Conservation (phyloP, 2,113 vertebrate species). For the Lasiurus borealis region DNA sequence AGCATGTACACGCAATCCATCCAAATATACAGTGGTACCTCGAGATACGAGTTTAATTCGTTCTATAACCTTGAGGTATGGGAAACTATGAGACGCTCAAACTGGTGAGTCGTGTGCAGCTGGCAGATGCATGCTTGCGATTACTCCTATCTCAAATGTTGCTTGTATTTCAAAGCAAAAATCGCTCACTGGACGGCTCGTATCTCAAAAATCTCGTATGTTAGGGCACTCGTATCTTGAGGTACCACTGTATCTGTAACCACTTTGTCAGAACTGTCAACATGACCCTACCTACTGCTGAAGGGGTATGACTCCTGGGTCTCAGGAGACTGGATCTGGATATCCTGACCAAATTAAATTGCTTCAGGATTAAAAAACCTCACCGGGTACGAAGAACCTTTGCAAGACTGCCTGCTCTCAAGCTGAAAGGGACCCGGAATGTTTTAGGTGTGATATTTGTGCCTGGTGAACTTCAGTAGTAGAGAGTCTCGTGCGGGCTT, state of each 20-base stretch:
- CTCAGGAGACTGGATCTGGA: neutral
- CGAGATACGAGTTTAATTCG: no score
- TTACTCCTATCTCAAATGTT: no score
- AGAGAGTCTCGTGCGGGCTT: neutral
- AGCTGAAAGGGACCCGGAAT: neutral
- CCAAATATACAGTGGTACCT: neutral
- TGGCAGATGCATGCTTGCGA: no score
- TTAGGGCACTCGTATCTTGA: no score
- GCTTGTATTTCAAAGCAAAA: no score
- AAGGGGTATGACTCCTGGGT: neutral
- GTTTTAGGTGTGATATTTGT: neutral
- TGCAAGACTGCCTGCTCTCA: neutral
- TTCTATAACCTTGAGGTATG: no score
- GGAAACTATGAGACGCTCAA: no score
- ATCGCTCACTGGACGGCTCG: no score
- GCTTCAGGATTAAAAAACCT: conserved; percentile 30
- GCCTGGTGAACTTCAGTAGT: conserved; percentile 49
- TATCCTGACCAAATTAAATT: neutral
- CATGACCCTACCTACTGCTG: neutral
- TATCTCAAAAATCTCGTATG: no score
- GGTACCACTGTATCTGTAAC: neutral
- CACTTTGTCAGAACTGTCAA: neutral
- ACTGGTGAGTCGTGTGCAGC: no score
- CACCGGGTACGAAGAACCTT: conserved; percentile 31
- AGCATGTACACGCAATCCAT: neutral